A percentile compares a stretch with the other conserved stretches of the same genome.
Conservation (phyloP, 1,140 invertebrate genomes). For the Polypedilum pembai region DNA sequence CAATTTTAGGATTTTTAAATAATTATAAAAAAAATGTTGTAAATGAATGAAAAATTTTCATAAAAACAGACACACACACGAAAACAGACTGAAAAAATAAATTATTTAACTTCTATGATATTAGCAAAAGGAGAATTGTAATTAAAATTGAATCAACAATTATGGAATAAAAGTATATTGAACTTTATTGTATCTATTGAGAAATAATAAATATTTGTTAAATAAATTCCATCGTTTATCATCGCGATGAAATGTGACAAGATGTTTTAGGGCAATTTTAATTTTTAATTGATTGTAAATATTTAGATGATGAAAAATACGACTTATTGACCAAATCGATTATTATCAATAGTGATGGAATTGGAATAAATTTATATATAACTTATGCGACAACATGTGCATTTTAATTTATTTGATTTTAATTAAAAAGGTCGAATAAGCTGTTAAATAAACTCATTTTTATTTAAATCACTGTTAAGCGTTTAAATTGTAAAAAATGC, state of each 20-base stretch:
- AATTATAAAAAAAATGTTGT: not conserved
- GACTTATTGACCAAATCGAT: constrained; percentile 24
- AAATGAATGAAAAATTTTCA: not conserved
- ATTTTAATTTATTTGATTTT: constrained; percentile 8
- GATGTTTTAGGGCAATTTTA: constrained; percentile 23
- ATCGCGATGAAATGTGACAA: not conserved
- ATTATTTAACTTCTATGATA: too few species aligned
- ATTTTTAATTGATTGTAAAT: constrained; percentile 26
- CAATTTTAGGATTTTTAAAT: too few species aligned
- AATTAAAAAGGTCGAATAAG: not conserved
- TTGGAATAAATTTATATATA: not conserved
- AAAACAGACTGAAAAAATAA: too few species aligned
- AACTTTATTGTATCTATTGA: not conserved
- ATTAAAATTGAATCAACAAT: too few species aligned
- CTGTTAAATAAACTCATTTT: too few species aligned
- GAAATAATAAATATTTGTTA: not conserved
- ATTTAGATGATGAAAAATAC: constrained; percentile 20
- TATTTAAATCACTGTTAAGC: too few species aligned
- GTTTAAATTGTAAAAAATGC: too few species aligned
- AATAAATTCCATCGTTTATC: not conserved
- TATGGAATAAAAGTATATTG: too few species aligned
- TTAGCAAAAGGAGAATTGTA: too few species aligned
- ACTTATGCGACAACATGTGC: not conserved
- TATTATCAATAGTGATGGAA: not conserved
- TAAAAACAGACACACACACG: not conserved